Conservation (phyloP, 2,888 invertebrate species). For the Dysmachus trigonus region DNA sequence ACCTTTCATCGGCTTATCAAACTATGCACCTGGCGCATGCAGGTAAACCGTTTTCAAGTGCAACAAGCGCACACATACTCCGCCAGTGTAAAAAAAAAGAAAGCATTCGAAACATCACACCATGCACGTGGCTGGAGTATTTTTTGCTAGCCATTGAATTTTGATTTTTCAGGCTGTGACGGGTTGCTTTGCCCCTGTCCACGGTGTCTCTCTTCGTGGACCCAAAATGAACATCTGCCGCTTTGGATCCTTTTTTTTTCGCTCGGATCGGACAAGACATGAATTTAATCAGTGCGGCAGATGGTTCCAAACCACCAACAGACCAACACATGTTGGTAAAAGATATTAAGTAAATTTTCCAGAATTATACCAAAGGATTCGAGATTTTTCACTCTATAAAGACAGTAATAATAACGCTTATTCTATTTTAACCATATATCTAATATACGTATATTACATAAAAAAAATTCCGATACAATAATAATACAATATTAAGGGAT, state of each 20-base stretch:
- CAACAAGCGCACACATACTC: not conserved
- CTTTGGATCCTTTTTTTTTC: not conserved
- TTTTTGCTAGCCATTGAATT: not conserved
- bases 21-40: not conserved
- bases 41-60: not conserved
- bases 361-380: not conserved
- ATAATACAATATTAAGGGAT: too few species aligned
- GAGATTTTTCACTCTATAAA: not conserved
- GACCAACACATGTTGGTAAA: not conserved
- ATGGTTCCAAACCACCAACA: not conserved
- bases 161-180: not conserved
- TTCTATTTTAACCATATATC: too few species aligned
- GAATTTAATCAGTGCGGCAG: not conserved
- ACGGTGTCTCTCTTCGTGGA: not conserved
- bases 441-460: too few species aligned
- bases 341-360: not conserved
- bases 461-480: too few species aligned
- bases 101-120: not conserved
- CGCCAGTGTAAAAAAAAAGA: not conserved
- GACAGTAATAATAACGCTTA: too few species aligned
- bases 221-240: not conserved
- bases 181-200: not conserved
- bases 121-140: not conserved
- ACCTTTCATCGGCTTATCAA: not conserved
- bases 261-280: not conserved